phyloP scores from a whole-genome alignment of 92 coral and sea anemone genomes.

The Umimayanthus chanpuru region DNA sequence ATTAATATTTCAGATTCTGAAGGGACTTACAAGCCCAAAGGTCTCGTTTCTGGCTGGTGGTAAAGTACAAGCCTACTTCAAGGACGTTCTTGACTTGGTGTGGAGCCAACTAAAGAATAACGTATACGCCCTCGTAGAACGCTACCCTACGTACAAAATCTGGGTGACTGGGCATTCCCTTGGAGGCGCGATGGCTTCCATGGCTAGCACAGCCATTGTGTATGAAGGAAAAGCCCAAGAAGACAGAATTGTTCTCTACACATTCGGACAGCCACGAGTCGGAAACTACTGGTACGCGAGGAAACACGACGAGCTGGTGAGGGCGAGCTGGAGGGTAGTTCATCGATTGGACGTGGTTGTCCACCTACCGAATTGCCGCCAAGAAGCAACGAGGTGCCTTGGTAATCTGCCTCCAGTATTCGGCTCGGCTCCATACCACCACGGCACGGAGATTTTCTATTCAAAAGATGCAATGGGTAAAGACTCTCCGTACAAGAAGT shows the following conservation, averaged over 20 bases:
- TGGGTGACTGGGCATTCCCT: slow-evolving; percentile 60
- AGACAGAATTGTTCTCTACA: slow-evolving; percentile 22
- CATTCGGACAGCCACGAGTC: slow-evolving; percentile 39
- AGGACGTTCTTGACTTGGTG: slow-evolving; percentile 20
- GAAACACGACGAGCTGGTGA: slow-evolving; percentile 46
- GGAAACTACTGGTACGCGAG: slow-evolving; percentile 44
- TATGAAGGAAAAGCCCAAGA: slow-evolving; percentile 11
- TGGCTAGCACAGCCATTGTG: slow-evolving; percentile 47
- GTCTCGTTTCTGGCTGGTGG: no score
- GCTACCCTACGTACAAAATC: slow-evolving; percentile 41
- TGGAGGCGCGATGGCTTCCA: slow-evolving; percentile 52
- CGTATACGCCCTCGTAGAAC: not conserved
- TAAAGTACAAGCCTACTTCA: slow-evolving; percentile 7
- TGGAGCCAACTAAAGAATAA: not conserved
- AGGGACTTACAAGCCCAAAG: no score
- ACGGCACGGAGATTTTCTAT: not conserved
- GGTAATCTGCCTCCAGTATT: no score
- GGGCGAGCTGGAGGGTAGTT: slow-evolving; percentile 48
- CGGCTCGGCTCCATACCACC: no score
- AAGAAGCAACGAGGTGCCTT: not conserved
- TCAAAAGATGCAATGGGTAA: no score
- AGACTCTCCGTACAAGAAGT: not conserved
- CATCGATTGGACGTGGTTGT: slow-evolving; percentile 43
- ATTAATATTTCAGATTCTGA: no score
- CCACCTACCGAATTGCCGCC: slow-evolving; percentile 39